Base-by-base conservation (phyloP, 2,888 invertebrate species). In the Standfussiana lucernea region DNA sequence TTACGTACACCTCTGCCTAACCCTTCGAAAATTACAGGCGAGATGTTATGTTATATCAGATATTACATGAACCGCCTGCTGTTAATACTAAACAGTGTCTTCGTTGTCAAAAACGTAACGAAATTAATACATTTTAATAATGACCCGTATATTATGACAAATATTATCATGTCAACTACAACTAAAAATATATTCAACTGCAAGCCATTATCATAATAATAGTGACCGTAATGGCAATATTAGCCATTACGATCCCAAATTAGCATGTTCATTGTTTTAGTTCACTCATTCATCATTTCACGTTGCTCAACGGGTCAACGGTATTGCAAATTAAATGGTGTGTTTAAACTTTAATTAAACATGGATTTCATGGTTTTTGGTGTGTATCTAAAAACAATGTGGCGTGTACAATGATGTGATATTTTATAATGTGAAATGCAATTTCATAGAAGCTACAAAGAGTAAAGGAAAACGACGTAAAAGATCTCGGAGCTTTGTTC, bases 241-340 rank as follows among this genome's bases (percentile, higher is more conserved):
- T 56, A 28, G 40, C 56, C n/a, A 64, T 59, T 71, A 37, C 61
- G 65, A 8, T 32, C 5, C 13, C 6, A 59, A 81, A 81, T 77
- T 72, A 70, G 7, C 72, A 56, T 70, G 61, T 61, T 47, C 28
- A 72, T 66, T 80, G 59, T 65, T 66, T 66, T 69, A 35, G 66
- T 69, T 81, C 68, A 80, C 10, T 80, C 68, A 68, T 32, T 42
- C 59, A 53, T 76, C 45, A 59, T 45, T 69, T 37, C 1, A 42
- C 7, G 21, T 56, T 35, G 18, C n/a, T 24, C 50, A 42, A 42
- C 18, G 42, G 2, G 28, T 18, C 50, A 59, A 28, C 13, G 47
- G 4, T 35, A 66, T 35, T 65, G 32, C 28, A 50, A 66, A 66
- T 71, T 50, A 42, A 45, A 75, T 62, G 21, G 11, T n/a, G 21